Percentiles rank a stretch among this genome's conserved stretches.
phyloP scores from a whole-genome alignment of 2,113 vertebrate species.

The Cynocephalus volans region DNA sequence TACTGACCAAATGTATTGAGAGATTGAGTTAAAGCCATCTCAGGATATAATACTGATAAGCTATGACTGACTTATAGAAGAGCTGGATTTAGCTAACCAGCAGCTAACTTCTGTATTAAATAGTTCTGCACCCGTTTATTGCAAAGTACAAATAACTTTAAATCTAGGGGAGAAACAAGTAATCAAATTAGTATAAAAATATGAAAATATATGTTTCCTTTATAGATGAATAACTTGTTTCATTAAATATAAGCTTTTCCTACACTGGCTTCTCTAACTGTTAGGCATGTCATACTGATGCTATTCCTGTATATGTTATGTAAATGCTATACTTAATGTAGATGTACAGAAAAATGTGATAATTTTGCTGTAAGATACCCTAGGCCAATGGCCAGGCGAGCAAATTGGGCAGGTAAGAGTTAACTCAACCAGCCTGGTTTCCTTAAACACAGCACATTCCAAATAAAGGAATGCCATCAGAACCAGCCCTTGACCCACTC shows the following conservation, averaged over 20 bases:
- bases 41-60: not conserved
- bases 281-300: not conserved
- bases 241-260: not conserved
- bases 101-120: not conserved
- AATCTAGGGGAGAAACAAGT: not conserved
- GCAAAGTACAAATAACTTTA: not conserved
- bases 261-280: not conserved
- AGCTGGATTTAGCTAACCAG: not conserved
- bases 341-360: not conserved
- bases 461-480: not conserved
- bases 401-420: not conserved
- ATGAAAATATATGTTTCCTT: not conserved
- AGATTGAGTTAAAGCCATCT: not conserved
- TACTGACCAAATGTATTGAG: not conserved
- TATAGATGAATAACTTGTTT: not conserved
- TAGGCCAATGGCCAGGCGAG: not conserved
- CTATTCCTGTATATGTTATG: not conserved
- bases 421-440: not conserved
- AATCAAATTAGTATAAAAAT: not conserved
- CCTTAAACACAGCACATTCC: not conserved
- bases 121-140: not conserved
- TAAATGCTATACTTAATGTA: not conserved
- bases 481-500: not conserved
- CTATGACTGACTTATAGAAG: not conserved
- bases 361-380: not conserved